A percentile compares a stretch with the other conserved stretches of the same genome.
Conservation (phyloP, 2,888 invertebrate genomes). For the Metellina segmentata region DNA sequence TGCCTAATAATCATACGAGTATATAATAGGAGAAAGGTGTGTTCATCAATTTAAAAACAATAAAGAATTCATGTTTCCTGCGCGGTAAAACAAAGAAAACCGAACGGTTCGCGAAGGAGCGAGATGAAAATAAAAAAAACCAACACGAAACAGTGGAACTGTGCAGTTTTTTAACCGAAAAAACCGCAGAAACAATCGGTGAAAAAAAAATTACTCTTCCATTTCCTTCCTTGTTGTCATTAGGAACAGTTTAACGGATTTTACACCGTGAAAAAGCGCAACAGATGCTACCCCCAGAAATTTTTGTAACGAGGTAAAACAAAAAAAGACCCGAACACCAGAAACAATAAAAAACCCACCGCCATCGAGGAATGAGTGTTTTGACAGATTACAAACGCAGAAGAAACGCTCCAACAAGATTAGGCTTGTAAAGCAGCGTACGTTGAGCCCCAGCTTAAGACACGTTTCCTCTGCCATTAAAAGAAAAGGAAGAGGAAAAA, state of each 20-base stretch:
- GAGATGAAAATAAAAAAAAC: background rate
- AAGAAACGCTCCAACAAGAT: slow-evolving; percentile 53
- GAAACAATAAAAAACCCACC: slow-evolving; percentile 16
- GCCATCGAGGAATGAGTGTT: slow-evolving; percentile 52
- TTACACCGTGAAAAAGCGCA: slow-evolving; percentile 49
- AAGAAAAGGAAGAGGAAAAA: slow-evolving; percentile 33
- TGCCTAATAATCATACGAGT: background rate
- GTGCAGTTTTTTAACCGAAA: background rate
- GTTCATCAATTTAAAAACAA: slow-evolving; percentile 31
- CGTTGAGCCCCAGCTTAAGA: slow-evolving; percentile 10
- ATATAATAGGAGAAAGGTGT: background rate
- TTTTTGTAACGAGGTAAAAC: slow-evolving; percentile 35
- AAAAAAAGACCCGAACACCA: slow-evolving; percentile 15
- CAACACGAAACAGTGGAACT: background rate
- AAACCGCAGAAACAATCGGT: slow-evolving; percentile 14
- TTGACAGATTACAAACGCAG: slow-evolving; percentile 47
- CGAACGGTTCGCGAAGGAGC: background rate
- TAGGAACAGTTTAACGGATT: slow-evolving; percentile 40
- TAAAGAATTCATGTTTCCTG: slow-evolving; percentile 25
- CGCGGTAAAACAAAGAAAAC: background rate
- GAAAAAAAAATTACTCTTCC: background rate
- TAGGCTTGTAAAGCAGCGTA: slow-evolving; percentile 48
- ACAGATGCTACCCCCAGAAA: slow-evolving; percentile 47
- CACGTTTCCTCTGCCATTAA: slow-evolving; percentile 39
- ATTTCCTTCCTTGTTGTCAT: slow-evolving; percentile 30